Evolutionary conservation across 2,888 invertebrate species (phyloP).

Genomic region (Andrena flavipes): DNA sequence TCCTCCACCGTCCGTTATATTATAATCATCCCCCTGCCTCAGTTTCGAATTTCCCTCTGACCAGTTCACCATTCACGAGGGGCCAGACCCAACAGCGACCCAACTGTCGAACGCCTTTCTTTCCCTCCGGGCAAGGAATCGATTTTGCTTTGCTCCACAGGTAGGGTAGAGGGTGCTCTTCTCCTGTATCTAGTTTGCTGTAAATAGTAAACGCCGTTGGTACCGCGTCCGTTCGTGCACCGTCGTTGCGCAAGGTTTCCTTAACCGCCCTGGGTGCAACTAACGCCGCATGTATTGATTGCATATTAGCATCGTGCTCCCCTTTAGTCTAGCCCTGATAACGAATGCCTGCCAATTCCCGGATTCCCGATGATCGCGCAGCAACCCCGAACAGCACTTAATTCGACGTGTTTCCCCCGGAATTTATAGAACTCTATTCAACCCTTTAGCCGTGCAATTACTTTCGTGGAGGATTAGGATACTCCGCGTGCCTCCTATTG

Average conservation of each 20-base stretch:
- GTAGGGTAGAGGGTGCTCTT: conserved; percentile 7
- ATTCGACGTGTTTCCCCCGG: conserved; percentile 44
- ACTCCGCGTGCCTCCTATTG: neutral
- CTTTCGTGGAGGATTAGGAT: conserved; percentile 2
- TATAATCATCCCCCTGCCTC: conserved; percentile 11
- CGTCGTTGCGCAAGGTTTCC: conserved; percentile 64
- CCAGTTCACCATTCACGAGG: neutral
- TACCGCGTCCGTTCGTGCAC: conserved; percentile 52
- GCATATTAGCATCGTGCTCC: conserved; percentile 72
- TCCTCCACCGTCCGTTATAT: neutral
- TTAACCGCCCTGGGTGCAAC: conserved; percentile 80
- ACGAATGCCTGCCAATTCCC: conserved; percentile 62
- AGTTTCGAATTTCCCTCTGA: neutral
- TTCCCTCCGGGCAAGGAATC: conserved; percentile 2
- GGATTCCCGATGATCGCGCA: conserved; percentile 49
- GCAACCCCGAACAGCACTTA: conserved; percentile 40
- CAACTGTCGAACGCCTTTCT: neutral
- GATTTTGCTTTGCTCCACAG: conserved; percentile 26
- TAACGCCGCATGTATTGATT: conserved; percentile 82
- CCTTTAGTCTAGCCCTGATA: conserved; percentile 28
- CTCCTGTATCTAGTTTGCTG: conserved; percentile 17
- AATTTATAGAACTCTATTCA: conserved; percentile 46
- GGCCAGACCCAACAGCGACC: neutral
- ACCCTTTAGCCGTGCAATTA: conserved; percentile 24
- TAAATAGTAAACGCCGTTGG: conserved; percentile 54